phyloP scores from a whole-genome alignment of 2,113 vertebrate genomes.

The Marmota flaviventris region DNA sequence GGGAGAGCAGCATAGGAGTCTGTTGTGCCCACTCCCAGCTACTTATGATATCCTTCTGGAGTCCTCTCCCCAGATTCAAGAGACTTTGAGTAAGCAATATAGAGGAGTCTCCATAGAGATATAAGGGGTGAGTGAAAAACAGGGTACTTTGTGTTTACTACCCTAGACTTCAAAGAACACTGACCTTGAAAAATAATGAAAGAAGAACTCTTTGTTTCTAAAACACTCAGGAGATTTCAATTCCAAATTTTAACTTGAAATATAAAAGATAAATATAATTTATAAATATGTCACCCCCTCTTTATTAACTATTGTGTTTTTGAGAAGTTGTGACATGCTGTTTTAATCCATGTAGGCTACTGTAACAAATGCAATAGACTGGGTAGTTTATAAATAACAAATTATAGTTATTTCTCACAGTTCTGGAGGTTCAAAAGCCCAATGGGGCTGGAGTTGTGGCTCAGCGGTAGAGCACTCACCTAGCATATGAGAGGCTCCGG shows the following conservation, averaged over 20 bases:
- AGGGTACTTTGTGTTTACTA: background rate
- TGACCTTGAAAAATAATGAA: background rate
- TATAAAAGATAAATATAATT: background rate
- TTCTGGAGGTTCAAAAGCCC: background rate
- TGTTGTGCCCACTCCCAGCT: background rate
- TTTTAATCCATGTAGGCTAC: background rate
- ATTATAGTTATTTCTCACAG: background rate
- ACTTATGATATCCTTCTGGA: fast-evolving
- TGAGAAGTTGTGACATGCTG: background rate
- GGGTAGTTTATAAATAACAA: background rate
- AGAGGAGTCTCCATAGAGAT: background rate
- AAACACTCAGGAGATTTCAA: background rate
- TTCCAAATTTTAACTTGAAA: conserved; percentile 42
- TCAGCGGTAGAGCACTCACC: too few relatives aligned
- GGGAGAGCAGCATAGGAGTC: background rate
- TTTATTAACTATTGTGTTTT: conserved; percentile 30
- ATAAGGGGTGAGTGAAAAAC: background rate
- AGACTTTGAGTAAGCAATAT: background rate
- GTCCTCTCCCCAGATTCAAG: background rate
- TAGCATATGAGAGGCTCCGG: too few relatives aligned
- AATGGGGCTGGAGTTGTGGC: too few relatives aligned
- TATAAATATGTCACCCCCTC: background rate
- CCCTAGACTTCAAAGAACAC: background rate
- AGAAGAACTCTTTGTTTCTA: conserved; percentile 32
- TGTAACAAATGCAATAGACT: background rate